Conservation (phyloP, 2,888 invertebrate species). For the Ctenicera cuprea region DNA sequence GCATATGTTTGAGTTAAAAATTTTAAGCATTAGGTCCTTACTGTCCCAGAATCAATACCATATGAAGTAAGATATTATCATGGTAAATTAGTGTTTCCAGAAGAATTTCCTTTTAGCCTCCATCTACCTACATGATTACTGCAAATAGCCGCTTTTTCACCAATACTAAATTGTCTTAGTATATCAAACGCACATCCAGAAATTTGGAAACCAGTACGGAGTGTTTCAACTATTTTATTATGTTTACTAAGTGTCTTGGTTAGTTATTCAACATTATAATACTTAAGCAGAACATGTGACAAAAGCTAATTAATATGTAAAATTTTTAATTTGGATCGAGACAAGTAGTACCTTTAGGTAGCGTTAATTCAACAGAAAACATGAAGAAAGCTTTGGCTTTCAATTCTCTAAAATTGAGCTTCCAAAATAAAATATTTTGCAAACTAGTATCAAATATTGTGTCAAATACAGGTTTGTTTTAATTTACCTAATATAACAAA, state of each 20-base stretch:
- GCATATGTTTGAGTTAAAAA: not conserved
- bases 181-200: conserved; percentile 97
- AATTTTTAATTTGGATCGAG: conserved; percentile 82
- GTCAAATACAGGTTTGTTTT: conserved; percentile 78
- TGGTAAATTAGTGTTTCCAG: conserved; percentile 96
- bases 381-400: conserved; percentile 89
- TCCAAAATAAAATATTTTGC: conserved; percentile 92
- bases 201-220: conserved; percentile 99
- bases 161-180: conserved; percentile 93
- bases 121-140: conserved; percentile 98
- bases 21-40: conserved; percentile 94
- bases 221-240: conserved; percentile 96
- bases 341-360: conserved; percentile 96
- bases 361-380: conserved; percentile 92
- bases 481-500: not conserved
- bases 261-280: conserved; percentile 54
- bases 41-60: conserved; percentile 95
- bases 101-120: conserved; percentile 98
- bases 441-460: conserved; percentile 96
- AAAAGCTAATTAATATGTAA: too few relatives aligned
- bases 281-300: too few relatives aligned
- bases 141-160: conserved; percentile 96
- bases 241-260: conserved; percentile 98
- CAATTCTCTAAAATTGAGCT: conserved; percentile 92
- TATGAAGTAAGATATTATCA: conserved; percentile 96